These are phyloP conservation scores for Euglossa dilemma DNA, from an alignment of 1,140 invertebrate species.

Conservation along the genomic window DNA sequence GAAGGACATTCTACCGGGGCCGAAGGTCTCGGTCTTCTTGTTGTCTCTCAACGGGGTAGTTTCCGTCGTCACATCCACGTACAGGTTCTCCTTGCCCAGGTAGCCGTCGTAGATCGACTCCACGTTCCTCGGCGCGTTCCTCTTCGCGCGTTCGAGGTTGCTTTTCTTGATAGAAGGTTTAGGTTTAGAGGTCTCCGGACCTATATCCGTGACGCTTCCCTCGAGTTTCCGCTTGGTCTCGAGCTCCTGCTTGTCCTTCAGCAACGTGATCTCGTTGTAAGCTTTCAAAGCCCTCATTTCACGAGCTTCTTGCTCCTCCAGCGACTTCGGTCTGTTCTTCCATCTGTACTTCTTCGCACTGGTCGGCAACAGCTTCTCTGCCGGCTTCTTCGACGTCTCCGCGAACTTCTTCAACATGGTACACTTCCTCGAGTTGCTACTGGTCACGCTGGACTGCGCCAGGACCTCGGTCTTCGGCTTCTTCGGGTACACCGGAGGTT, in stretches of 20 bases:
- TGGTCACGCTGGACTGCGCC: not conserved
- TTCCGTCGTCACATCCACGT: not conserved
- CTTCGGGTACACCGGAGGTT: conserved; percentile 17
- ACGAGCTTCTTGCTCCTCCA: conserved; percentile 20
- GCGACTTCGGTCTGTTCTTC: not conserved
- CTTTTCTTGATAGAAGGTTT: not conserved
- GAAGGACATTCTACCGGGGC: not conserved
- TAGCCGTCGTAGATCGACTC: not conserved
- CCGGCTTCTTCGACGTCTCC: not conserved
- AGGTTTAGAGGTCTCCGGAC: not conserved
- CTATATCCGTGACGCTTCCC: fast-evolving
- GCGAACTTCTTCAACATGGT: not conserved
- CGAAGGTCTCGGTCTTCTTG: too few relatives aligned
- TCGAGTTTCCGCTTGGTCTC: conserved; percentile 1
- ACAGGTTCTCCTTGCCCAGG: conserved; percentile 11
- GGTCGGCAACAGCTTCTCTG: not conserved
- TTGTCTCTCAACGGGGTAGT: not conserved
- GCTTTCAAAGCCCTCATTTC: conserved; percentile 44
- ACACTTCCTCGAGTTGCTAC: not conserved
- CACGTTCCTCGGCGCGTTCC: not conserved
- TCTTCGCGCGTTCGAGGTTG: not conserved
- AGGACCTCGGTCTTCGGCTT: not conserved
- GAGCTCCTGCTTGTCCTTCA: conserved; percentile 40
- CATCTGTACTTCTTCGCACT: not conserved
- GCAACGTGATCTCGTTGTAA: conserved; percentile 53